Evolutionary conservation across 2,888 invertebrate genomes (phyloP).

Genomic region (Beris morrisii): DNA sequence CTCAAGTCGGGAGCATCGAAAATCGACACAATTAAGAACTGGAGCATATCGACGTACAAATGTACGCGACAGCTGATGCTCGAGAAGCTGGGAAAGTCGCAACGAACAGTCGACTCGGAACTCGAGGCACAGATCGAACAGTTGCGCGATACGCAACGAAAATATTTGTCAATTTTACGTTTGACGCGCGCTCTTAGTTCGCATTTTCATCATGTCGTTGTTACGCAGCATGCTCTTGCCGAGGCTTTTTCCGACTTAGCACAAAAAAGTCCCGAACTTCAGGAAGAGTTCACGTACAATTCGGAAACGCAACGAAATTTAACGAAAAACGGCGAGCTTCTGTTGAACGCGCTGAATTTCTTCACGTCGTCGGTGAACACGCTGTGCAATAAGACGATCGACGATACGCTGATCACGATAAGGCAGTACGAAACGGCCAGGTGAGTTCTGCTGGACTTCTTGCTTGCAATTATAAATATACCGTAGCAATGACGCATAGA

Average conservation of each 20-base stretch:
- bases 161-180: constrained; percentile 85
- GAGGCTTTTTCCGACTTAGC: constrained; percentile 94
- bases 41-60: constrained; percentile 98
- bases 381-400: constrained; percentile 95
- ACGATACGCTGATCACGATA: constrained; percentile 78
- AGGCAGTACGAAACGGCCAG: constrained; percentile 66
- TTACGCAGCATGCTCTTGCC: constrained; percentile 84
- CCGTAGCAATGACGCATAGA: too few species aligned
- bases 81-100: constrained; percentile 93
- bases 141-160: constrained; percentile 90
- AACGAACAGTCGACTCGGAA: constrained; percentile 88
- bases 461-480: not conserved
- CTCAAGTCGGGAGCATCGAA: constrained; percentile 70
- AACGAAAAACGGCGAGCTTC: constrained; percentile 89
- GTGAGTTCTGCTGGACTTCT: constrained; percentile 50
- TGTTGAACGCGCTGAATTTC: constrained; percentile 91
- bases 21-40: constrained; percentile 90
- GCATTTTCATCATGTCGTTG: constrained; percentile 86
- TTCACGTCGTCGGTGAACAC: constrained; percentile 96
- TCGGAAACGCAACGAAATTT: constrained; percentile 94
- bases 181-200: constrained; percentile 82
- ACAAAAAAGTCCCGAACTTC: constrained; percentile 93
- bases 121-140: constrained; percentile 92
- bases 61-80: constrained; percentile 96
- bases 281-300: constrained; percentile 93